Base-by-base conservation (phyloP, 2,113 vertebrate species). In the Rattus norvegicus region DNA sequence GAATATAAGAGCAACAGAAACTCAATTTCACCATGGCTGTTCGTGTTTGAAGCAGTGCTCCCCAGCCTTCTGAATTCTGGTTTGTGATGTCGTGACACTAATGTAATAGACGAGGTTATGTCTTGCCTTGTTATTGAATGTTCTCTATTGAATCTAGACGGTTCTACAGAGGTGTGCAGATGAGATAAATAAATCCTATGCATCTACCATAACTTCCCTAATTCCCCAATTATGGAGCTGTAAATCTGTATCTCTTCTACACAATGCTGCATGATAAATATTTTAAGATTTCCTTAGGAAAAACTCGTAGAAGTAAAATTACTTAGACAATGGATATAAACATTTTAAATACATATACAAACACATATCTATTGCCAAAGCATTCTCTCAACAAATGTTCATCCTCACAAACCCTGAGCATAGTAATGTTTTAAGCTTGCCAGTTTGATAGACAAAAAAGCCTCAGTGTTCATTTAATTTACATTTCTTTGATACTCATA, bases 391-490 rank as follows among this genome's bases (percentile, higher is more conserved):
- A 93, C 96, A 97, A 96, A 98, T 94, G 96, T 92, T 95, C 95
- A 76, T 87, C 83, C 89, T 95, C 96, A 91, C 88, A 86, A 88
- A 90, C 17, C 84, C 92, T 67, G 90, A 86, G 91, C 61, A 88
- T 92, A 94, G 95, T 83, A 93, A 92, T 93, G 59, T 94, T 96
- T 95, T 95, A 95, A 94, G 95, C 89, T 97, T 94, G 95, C 95
- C 97, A 97, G 93, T 95, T 95, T 97, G 96, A 97, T 95, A 97
- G 94, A 95, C 96, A 91, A 97, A 96, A 96, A 97, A 90, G 75
- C 93, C 95, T 97, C 93, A 33, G 73, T 91, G 93, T 93, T 97
- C 91, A 97, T 95, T 96, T 87, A 94, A 97, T 95, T 97, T 97
- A 93, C 94, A 97, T 97, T 91, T 95, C 96, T 97, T 91, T 97